phyloP scores from a whole-genome alignment of 1,140 invertebrate genomes.

The Drosophila jambulina region DNA sequence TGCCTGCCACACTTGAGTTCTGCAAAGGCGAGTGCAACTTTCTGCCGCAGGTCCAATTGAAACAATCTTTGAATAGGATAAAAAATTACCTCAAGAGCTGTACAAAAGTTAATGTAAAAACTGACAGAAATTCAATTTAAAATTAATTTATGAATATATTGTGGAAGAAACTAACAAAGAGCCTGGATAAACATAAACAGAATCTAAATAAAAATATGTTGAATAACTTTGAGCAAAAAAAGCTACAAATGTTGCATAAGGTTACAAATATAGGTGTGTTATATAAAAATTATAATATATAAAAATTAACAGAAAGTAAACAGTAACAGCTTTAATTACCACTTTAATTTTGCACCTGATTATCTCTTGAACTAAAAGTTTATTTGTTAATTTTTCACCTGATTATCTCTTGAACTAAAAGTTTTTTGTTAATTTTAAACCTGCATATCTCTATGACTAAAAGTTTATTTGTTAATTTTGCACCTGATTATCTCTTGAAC shows the following conservation, averaged over 20 bases:
- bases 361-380: slow-evolving; percentile 8
- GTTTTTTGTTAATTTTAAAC: no score
- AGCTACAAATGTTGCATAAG: background rate
- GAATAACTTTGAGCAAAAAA: background rate
- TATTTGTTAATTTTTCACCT: no score
- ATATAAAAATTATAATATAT: background rate
- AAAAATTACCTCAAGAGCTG: slow-evolving; percentile 25
- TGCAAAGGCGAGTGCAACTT: slow-evolving; percentile 43
- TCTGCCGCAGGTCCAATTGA: slow-evolving; percentile 44
- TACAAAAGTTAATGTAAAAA: slow-evolving; percentile 14
- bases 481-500: slow-evolving; percentile 7
- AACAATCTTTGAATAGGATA: slow-evolving; percentile 5
- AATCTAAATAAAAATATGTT: background rate
- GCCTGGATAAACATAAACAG: slow-evolving; percentile 18
- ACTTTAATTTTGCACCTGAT: background rate
- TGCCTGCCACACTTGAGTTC: slow-evolving; percentile 39
- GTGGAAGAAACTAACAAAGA: background rate
- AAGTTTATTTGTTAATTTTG: no score
- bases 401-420: slow-evolving; percentile 14
- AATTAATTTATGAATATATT: slow-evolving; percentile 18
- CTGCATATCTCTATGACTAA: no score
- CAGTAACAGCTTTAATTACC: slow-evolving; percentile 2
- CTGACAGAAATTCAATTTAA: slow-evolving; percentile 30
- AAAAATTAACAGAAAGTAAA: slow-evolving; percentile 9
- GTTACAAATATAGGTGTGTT: background rate